Evolutionary conservation across 2,113 vertebrate species (phyloP).

Genomic region (Actenoides hombroni): DNA sequence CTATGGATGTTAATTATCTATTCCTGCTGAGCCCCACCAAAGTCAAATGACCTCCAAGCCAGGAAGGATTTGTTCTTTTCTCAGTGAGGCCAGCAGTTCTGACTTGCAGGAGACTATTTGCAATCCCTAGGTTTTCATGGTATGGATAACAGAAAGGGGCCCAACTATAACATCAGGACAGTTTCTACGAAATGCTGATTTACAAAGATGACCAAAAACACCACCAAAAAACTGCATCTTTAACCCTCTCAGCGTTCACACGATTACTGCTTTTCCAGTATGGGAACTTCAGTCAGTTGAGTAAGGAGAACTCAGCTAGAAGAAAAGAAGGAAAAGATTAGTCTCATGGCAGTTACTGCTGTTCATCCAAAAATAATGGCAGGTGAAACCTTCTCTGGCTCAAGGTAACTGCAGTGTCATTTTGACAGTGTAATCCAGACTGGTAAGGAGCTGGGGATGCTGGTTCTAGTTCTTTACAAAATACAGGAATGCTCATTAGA

Average conservation of each 20-base stretch:
- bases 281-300: constrained; percentile 69
- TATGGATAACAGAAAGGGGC: background rate
- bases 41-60: background rate
- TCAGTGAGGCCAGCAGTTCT: background rate
- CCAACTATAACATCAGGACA: background rate
- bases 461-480: background rate
- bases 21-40: background rate
- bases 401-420: background rate
- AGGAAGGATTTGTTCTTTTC: background rate
- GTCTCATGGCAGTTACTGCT: background rate
- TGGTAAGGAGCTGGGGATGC: background rate
- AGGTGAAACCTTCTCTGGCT: background rate
- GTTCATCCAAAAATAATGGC: background rate
- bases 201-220: constrained; percentile 11
- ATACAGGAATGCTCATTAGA: background rate
- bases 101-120: background rate
- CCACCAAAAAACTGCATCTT: background rate
- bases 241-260: background rate
- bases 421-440: background rate
- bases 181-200: constrained; percentile 28
- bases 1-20: background rate
- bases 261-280: background rate
- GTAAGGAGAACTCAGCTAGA: constrained; percentile 81
- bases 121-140: background rate
- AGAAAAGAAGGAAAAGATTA: constrained; percentile 55